Percentiles rank a stretch among this genome's conserved stretches.
phyloP scores from a whole-genome alignment of 2,888 invertebrate genomes.

The Synanthedon formicaeformis region DNA sequence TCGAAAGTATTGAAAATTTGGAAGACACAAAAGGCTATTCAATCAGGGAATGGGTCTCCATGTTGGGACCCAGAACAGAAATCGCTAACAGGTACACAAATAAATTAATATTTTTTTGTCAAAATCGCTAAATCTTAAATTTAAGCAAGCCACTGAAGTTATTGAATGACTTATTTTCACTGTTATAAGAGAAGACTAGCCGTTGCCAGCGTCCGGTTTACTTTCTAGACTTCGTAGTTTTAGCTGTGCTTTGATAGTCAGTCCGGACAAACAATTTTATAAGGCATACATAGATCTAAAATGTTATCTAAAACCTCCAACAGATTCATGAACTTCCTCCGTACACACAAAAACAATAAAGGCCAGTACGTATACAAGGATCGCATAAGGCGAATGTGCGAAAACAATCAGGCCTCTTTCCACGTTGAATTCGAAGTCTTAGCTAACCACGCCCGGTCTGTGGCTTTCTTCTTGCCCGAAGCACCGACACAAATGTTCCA shows the following conservation, averaged over 20 bases:
- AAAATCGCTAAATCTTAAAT: too few relatives aligned
- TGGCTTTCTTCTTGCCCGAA: conserved; percentile 97
- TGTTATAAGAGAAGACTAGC: too few relatives aligned
- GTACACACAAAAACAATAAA: conserved; percentile 88
- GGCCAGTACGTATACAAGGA: conserved; percentile 92
- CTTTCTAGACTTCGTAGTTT: too few relatives aligned
- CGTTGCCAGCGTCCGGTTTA: too few relatives aligned
- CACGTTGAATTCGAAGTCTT: conserved; percentile 93
- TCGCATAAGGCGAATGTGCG: conserved; percentile 94
- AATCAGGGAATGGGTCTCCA: conserved; percentile 95
- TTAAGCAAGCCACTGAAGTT: too few relatives aligned
- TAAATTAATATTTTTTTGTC: too few relatives aligned
- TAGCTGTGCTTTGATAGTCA: too few relatives aligned
- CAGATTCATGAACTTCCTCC: conserved; percentile 89
- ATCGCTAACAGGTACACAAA: conserved; percentile 81
- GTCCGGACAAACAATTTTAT: not conserved
- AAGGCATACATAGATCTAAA: too few relatives aligned
- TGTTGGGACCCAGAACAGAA: conserved; percentile 95
- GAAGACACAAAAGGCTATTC: conserved; percentile 97
- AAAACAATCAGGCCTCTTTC: conserved; percentile 89
- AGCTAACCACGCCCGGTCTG: conserved; percentile 89
- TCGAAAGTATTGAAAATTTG: conserved; percentile 97
- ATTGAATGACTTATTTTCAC: too few relatives aligned
- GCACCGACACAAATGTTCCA: conserved; percentile 97
- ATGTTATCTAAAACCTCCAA: conserved; percentile 3